A percentile compares a stretch with the other conserved stretches of the same genome.
phyloP scores from a whole-genome alignment of 2,888 invertebrate genomes.

The Nephrotoma appendiculata region DNA sequence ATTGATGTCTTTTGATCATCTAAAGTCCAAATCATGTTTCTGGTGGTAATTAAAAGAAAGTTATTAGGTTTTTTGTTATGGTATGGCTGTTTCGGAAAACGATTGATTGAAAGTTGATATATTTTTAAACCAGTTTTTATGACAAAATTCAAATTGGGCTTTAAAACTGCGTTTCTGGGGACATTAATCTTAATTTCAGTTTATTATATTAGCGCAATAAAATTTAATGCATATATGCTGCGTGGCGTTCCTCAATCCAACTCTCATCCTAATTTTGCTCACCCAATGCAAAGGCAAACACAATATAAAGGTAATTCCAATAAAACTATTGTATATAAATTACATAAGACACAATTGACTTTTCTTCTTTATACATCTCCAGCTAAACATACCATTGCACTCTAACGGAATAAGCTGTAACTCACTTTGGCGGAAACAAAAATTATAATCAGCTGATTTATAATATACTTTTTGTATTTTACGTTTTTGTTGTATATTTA shows the following conservation, averaged over 20 bases:
- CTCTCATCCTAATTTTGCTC: background rate
- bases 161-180: too few species aligned
- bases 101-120: background rate
- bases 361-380: background rate
- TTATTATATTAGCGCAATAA: too few species aligned
- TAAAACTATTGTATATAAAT: background rate
- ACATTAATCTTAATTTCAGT: too few species aligned
- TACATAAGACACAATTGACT: background rate
- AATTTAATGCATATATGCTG: too few species aligned
- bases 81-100: background rate
- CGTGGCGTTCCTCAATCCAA: too few species aligned
- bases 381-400: background rate
- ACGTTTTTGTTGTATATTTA: background rate
- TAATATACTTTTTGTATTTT: background rate
- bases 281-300: background rate
- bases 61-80: background rate
- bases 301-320: background rate
- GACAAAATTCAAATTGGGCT: too few species aligned
- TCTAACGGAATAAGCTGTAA: background rate
- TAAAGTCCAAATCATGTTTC: background rate
- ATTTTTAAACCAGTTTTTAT: background rate
- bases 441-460: background rate
- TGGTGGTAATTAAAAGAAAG: background rate
- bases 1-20: background rate
- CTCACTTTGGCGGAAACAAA: background rate